Percentiles rank a stretch among this genome's conserved stretches.
phyloP scores from a whole-genome alignment of 1,140 invertebrate genomes.

The Euura lappo region DNA sequence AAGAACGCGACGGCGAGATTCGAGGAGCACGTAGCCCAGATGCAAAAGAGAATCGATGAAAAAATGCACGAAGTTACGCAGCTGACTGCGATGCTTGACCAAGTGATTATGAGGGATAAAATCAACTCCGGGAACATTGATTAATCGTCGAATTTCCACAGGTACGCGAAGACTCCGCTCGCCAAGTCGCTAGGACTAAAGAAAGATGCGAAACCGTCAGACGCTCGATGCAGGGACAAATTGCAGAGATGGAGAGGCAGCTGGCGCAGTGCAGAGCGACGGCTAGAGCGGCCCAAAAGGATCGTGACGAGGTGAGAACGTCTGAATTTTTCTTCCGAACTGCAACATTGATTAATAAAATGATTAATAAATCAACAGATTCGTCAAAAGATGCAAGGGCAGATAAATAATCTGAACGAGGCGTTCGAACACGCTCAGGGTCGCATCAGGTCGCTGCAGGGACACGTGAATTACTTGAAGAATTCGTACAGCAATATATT shows the following conservation, averaged over 20 bases:
- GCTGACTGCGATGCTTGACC: slow-evolving; percentile 70
- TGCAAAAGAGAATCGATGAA: slow-evolving; percentile 51
- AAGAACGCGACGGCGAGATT: slow-evolving; percentile 52
- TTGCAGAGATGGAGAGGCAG: slow-evolving; percentile 70
- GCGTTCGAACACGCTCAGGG: slow-evolving; percentile 73
- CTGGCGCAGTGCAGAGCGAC: slow-evolving; percentile 67
- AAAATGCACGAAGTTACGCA: slow-evolving; percentile 63
- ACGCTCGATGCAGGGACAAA: slow-evolving; percentile 66
- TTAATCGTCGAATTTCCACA: slow-evolving; percentile 16
- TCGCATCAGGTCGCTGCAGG: slow-evolving; percentile 68
- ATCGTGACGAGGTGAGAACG: slow-evolving; percentile 66
- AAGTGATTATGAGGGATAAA: slow-evolving; percentile 34
- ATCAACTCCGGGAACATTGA: neutral
- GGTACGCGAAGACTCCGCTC: slow-evolving; percentile 72
- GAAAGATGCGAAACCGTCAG: slow-evolving; percentile 70
- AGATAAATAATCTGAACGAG: slow-evolving; percentile 70
- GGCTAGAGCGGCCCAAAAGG: slow-evolving; percentile 68
- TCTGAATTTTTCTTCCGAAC: neutral
- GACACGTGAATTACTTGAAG: slow-evolving; percentile 68
- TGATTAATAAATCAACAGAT: slow-evolving; percentile 53
- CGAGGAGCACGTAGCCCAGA: slow-evolving; percentile 44
- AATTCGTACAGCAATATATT: slow-evolving; percentile 60
- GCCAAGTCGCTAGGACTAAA: slow-evolving; percentile 72
- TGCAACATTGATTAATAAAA: neutral
- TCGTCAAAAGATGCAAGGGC: slow-evolving; percentile 70